Base-by-base conservation (phyloP, 2,797 vertebrate genomes). In the Gymnothorax reevesii region DNA sequence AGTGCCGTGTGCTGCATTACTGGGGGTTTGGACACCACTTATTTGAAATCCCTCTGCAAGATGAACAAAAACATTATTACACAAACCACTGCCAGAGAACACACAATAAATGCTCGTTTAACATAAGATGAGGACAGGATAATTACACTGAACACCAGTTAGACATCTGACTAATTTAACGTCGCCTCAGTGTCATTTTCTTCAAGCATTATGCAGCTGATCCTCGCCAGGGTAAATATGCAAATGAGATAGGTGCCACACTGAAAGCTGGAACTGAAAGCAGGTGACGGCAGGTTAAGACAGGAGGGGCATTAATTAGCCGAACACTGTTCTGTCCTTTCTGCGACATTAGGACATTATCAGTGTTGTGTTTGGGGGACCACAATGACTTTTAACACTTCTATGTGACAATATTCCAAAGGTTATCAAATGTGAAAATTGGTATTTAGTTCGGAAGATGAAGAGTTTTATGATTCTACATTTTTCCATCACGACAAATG, bases 1-100 rank as follows among this genome's bases (percentile, higher is more conserved):
- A 54, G 84, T 84, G 89, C 88, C 85, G 33, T 42, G 73, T 88
- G 88, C 89, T 87, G 87, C 80, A 80, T 90, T 89, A 88, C 85
- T 89, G 89, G 84, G 82, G 83, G 75, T 86, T 55, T 8, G 52
- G 85, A 88, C 33, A 79, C 5, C 27, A 49, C 33, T 22, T 20
- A 79, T 79, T 52, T 49, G 33, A 79, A 79, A 49, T 79, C 15
- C 33, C 75, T 42, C 12, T 20, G 33, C 49, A 49, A 49, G 42
- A 52, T 79, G 3, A 17, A 20, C 42, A 12, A 49, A 33, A 49
- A 52, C 33, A 79, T 42, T 73, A 10, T 73, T 73, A 73, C 71
- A 73, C 71, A 27, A 73, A 73, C 25, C 27, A 15, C 15, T 73
- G 42, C 75, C 75, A 79, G 42, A 33, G 42, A 79, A 79, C 52